Evolutionary conservation across 1,140 invertebrate genomes (phyloP), one percentile per base, ranked within the genome.

Genomic region (Dufourea novaeangliae): DNA sequence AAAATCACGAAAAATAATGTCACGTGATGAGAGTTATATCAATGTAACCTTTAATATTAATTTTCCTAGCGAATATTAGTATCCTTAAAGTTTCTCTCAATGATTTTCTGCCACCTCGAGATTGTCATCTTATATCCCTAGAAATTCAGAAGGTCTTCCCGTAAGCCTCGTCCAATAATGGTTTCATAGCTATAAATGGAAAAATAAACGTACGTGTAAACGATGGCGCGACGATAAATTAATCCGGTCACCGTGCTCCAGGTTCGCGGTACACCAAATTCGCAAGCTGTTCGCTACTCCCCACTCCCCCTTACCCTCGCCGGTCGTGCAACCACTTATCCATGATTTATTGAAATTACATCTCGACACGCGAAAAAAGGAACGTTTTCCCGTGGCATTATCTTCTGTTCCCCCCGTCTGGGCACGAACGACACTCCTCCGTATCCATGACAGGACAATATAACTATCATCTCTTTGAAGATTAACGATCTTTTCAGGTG

Each of bases 281-380:
- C 78, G 69, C 69, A 62, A 68, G 64, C 81, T 67, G 63, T 80
- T 68, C 46, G 46, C 20, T n/a, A n/a, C 44, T n/a, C n/a, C n/a
- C 0, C 46, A 1, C 20, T 6, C 25, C 39, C 20, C 54, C n/a
- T 22, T 17, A 11, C 12, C 17, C 29, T 4, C 5, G n/a, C 14
- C 14, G 22, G 3, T 22, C 37, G 10, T 27, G 44, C 50, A n/a
- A 27, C 84, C 75, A 82, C 82, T 85, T 85, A 81, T 82, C 79
- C 71, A 54, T 84, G 83, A 85, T 85, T 85, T 85, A 85, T 85
- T 82, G 74, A 85, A 85, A 85, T 85, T 84, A 84, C 78, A 79
- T 82, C 75, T 76, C 64, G 52, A 63, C 83, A 85, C 83, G 82
- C 82, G 83, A 85, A 78, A 84, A 85, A 78, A 79, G 72, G 61